These are phyloP conservation scores for Drosophila sucinea DNA, from an alignment of 1,140 invertebrate species.

Conservation along the genomic window DNA sequence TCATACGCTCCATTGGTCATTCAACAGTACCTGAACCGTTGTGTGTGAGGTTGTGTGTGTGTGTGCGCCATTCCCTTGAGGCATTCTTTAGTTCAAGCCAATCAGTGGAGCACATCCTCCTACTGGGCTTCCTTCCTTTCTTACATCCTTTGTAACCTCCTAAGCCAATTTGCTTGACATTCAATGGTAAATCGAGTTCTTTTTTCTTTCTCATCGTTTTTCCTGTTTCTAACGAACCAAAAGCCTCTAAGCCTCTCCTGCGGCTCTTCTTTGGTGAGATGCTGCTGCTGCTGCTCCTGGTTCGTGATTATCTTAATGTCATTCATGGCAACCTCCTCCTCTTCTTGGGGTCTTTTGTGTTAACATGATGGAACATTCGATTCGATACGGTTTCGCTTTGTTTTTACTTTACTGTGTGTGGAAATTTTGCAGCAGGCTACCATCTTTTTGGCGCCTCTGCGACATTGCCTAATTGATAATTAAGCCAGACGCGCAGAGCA, in stretches of 20 bases:
- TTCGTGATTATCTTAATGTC: not conserved
- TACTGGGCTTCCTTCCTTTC: conserved; percentile 7
- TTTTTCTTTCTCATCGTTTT: conserved; percentile 10
- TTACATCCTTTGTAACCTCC: conserved; percentile 4
- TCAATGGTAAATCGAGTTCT: conserved; percentile 7
- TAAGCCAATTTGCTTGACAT: conserved; percentile 12
- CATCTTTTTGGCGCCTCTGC: conserved; percentile 17
- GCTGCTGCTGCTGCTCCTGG: not conserved
- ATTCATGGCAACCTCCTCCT: not conserved
- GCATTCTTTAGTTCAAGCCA: conserved; percentile 5
- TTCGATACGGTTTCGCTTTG: conserved; percentile 27
- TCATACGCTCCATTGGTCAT: conserved; percentile 71
- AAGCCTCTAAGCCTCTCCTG: conserved; percentile 5
- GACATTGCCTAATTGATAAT: conserved; percentile 40
- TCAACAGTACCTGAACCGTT: not conserved
- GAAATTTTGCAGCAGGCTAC: not conserved
- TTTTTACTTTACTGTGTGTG: conserved; percentile 8
- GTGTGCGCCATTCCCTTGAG: not conserved
- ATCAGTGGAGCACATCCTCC: conserved; percentile 10
- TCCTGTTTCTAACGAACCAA: conserved; percentile 4
- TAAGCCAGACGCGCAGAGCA: conserved; percentile 27
- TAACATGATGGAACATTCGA: conserved; percentile 38
- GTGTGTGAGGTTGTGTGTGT: not conserved
- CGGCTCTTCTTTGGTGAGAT: not conserved
- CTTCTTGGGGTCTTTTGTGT: no score